Evolutionary conservation across 2,888 invertebrate species (phyloP).

Genomic region (Acleris holmiana): DNA sequence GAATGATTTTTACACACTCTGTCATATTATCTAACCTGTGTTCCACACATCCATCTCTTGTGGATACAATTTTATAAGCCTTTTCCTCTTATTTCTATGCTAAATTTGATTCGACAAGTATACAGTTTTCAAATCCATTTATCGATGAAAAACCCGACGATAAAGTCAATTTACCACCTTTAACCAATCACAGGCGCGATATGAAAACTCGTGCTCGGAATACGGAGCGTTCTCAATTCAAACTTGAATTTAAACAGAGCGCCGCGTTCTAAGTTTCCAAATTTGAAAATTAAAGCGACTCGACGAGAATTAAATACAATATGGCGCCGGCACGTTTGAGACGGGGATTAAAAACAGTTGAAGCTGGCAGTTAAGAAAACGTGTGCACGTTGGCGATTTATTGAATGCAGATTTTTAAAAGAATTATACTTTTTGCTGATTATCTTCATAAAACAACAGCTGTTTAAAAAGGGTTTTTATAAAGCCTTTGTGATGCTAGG

Average conservation of each 20-base stretch:
- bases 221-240: constrained; percentile 76
- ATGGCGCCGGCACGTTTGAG: constrained; percentile 52
- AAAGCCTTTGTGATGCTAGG: too few species aligned
- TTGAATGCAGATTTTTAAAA: not conserved
- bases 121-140: not conserved
- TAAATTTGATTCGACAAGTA: too few species aligned
- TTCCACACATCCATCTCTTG: too few species aligned
- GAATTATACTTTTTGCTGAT: not conserved
- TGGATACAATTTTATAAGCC: too few species aligned
- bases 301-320: constrained; percentile 77
- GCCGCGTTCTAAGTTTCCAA: constrained; percentile 75
- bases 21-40: too few species aligned
- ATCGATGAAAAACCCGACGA: constrained; percentile 3
- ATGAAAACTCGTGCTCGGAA: constrained; percentile 77
- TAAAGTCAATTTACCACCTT: constrained; percentile 31
- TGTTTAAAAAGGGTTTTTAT: too few species aligned
- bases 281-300: constrained; percentile 80
- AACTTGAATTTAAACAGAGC: constrained; percentile 80
- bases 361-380: constrained; percentile 26
- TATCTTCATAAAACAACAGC: not conserved
- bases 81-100: too few species aligned
- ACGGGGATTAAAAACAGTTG: constrained; percentile 40
- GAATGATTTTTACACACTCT: too few species aligned
- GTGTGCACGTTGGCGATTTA: constrained; percentile 4
- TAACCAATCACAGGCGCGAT: constrained; percentile 58